These are phyloP conservation scores for Meganola albula DNA, from an alignment of 2,888 invertebrate genomes.

Conservation along the genomic window DNA sequence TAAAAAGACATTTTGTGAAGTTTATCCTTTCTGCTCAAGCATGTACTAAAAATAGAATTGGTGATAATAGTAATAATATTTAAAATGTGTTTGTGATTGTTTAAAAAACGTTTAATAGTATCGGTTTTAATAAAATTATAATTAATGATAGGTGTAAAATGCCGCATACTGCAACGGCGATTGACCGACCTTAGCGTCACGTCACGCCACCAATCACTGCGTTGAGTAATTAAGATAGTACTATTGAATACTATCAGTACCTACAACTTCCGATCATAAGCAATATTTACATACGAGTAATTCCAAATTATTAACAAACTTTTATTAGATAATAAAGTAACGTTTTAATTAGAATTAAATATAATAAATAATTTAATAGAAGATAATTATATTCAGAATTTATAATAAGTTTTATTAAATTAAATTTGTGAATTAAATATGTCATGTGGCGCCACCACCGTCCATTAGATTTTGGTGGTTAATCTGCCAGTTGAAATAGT, in stretches of 20 bases:
- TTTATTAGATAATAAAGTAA: too few relatives aligned
- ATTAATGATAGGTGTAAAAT: too few relatives aligned
- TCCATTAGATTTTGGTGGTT: too few relatives aligned
- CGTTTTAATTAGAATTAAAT: too few relatives aligned
- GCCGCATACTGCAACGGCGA: not conserved
- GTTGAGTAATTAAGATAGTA: slow-evolving; percentile 9
- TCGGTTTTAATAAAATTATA: too few relatives aligned
- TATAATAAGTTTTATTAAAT: too few relatives aligned
- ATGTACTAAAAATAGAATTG: not conserved
- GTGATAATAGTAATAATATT: not conserved
- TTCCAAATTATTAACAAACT: too few relatives aligned
- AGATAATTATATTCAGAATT: too few relatives aligned
- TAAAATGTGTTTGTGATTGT: not conserved
- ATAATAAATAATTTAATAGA: too few relatives aligned
- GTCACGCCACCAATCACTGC: not conserved
- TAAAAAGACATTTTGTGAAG: slow-evolving; percentile 27
- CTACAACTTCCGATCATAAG: not conserved
- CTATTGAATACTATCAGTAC: slow-evolving; percentile 2
- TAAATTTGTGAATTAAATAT: too few relatives aligned
- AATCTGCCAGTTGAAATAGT: slow-evolving; percentile 1
- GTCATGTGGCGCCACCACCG: too few relatives aligned
- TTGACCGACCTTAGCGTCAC: not conserved
- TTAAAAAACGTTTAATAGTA: slow-evolving; percentile 1
- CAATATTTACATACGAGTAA: too few relatives aligned
- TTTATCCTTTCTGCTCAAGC: slow-evolving; percentile 17